Evolutionary conservation across 2,113 vertebrate genomes (phyloP).

Genomic region (Platysteira castanea): DNA sequence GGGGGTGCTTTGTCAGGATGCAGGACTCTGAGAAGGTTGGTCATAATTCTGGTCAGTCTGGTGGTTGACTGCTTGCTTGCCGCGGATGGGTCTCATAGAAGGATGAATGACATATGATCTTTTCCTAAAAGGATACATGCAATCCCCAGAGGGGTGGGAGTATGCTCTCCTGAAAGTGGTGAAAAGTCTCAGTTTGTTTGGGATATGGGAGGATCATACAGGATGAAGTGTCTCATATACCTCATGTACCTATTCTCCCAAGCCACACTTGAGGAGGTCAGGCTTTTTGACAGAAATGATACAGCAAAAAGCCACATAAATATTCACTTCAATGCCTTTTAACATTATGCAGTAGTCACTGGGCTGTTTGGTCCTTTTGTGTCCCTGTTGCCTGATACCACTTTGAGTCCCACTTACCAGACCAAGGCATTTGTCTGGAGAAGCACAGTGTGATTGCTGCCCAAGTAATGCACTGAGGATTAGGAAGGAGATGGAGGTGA

Average conservation of each 20-base stretch:
- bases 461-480: background rate
- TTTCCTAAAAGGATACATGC: background rate
- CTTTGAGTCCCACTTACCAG: background rate
- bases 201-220: background rate
- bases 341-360: background rate
- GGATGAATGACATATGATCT: background rate
- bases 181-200: background rate
- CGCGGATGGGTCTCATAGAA: background rate
- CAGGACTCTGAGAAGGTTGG: background rate
- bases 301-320: background rate
- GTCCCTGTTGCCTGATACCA: background rate
- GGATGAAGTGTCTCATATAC: background rate
- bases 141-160: background rate
- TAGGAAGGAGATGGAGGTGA: background rate
- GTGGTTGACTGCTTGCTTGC: background rate
- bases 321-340: background rate
- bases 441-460: background rate
- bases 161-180: background rate
- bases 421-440: background rate
- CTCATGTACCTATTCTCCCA: background rate
- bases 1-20: background rate
- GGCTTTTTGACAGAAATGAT: background rate
- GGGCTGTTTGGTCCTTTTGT: background rate
- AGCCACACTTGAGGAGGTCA: background rate
- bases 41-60: background rate